phyloP scores from a whole-genome alignment of 2,797 vertebrate genomes.

The Phalanger gymnotis region DNA sequence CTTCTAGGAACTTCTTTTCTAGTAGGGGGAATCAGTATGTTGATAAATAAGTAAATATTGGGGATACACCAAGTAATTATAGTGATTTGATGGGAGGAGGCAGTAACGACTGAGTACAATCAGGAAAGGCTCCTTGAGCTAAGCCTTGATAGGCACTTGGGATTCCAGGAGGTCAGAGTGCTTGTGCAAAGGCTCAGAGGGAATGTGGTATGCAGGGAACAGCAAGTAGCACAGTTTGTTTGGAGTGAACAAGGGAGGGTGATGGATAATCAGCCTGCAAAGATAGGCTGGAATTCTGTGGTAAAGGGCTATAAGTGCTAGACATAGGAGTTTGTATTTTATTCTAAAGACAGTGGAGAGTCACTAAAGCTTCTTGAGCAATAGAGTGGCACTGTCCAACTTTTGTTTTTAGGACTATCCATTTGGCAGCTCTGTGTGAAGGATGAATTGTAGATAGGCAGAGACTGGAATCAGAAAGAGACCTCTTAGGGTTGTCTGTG shows the following conservation, averaged over 20 bases:
- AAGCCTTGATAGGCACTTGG: neutral
- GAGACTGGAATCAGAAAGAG: neutral
- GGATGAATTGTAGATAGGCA: neutral
- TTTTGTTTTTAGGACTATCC: neutral
- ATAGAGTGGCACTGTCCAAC: neutral
- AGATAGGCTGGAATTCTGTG: neutral
- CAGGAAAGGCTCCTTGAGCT: neutral
- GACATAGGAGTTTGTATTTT: neutral
- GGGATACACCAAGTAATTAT: neutral
- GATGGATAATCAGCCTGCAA: neutral
- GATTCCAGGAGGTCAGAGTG: neutral
- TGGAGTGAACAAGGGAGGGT: neutral
- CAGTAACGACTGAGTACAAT: neutral
- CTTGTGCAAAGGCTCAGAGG: neutral
- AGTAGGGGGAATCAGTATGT: neutral
- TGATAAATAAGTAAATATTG: neutral
- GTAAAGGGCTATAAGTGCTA: neutral
- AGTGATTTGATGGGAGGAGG: neutral
- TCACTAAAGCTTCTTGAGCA: neutral
- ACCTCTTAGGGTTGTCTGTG: neutral
- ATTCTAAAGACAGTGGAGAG: neutral
- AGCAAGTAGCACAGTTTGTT: neutral
- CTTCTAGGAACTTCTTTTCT: neutral
- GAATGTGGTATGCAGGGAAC: neutral
- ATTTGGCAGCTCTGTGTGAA: neutral